Conservation (phyloP, 2,113 vertebrate genomes). For the Vombatus ursinus region DNA sequence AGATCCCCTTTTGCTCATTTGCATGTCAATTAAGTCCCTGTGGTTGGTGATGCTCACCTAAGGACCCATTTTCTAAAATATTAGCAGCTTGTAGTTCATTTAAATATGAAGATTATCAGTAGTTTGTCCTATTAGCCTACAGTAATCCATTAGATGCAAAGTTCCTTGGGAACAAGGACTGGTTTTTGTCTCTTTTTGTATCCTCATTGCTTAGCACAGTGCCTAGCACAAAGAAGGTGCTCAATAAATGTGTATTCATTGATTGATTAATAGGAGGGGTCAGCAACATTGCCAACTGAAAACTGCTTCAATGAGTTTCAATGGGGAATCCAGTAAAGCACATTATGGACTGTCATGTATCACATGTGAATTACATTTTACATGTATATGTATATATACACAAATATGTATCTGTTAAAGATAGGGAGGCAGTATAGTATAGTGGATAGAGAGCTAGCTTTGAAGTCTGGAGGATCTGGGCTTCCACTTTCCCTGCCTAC, state of each 20-base stretch:
- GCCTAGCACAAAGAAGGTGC: neutral
- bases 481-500: neutral
- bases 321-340: neutral
- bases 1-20: neutral
- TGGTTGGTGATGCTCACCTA: neutral
- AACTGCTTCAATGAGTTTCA: neutral
- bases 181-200: neutral
- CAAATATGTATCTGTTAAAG: neutral
- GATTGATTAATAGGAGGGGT: neutral
- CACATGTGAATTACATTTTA: neutral
- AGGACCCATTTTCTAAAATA: neutral
- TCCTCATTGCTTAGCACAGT: neutral
- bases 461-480: neutral
- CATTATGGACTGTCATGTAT: neutral
- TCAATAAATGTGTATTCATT: neutral
- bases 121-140: neutral
- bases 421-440: neutral
- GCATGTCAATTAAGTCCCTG: neutral
- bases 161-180: neutral
- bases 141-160: neutral
- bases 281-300: neutral
- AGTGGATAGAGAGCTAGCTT: neutral
- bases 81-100: neutral
- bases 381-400: neutral
- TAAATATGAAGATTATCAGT: neutral